phyloP scores from a whole-genome alignment of 2,113 vertebrate genomes.

The Cromileptes altivelis region DNA sequence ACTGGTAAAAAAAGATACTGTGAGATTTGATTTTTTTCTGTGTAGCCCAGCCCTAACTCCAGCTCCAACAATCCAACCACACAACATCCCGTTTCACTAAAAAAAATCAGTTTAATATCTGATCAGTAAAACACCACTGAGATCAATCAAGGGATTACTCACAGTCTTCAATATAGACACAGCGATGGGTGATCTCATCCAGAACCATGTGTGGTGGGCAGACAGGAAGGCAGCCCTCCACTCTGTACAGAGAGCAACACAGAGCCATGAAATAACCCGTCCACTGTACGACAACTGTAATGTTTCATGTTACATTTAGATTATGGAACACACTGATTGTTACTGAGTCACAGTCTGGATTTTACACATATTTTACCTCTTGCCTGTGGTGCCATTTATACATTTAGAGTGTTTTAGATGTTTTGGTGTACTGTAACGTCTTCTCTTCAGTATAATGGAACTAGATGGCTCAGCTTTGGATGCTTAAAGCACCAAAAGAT shows the following conservation, averaged over 20 bases:
- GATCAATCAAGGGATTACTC: constrained; percentile 71
- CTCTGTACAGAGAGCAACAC: constrained; percentile 82
- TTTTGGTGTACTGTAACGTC: no score
- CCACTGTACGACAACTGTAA: background rate
- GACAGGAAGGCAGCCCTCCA: constrained; percentile 93
- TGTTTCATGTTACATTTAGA: background rate
- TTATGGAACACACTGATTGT: background rate
- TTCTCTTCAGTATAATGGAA: no score
- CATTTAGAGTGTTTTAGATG: no score
- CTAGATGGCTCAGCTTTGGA: no score
- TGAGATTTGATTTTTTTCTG: no score
- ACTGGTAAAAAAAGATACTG: no score
- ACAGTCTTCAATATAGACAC: constrained; percentile 95
- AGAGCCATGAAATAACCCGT: background rate
- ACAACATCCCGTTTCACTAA: background rate
- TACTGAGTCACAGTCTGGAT: background rate
- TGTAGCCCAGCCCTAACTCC: no score
- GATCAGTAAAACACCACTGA: background rate
- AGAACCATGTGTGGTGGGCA: constrained; percentile 92
- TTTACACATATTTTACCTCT: no score
- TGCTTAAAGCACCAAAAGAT: no score
- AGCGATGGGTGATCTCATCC: constrained; percentile 95
- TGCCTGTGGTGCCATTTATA: no score
- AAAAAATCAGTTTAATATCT: background rate
- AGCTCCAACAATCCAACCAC: background rate